A percentile compares a stretch with the other conserved stretches of the same genome.
phyloP scores from a whole-genome alignment of 2,113 vertebrate species.

The Zosterops japonicus region DNA sequence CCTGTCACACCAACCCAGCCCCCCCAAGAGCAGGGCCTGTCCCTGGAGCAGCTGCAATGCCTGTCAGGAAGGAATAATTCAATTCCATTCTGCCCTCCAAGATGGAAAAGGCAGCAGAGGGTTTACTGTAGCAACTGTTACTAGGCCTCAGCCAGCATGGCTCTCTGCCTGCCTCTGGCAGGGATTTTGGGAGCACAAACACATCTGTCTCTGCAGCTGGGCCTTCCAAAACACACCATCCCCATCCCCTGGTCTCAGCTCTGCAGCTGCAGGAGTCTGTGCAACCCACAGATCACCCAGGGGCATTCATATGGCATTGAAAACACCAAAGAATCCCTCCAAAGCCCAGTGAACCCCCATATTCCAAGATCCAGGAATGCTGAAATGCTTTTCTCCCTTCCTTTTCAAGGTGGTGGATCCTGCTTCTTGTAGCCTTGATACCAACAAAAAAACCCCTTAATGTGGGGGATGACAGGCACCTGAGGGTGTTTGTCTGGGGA shows the following conservation, averaged over 20 bases:
- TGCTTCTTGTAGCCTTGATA: not conserved
- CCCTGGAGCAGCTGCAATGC: not conserved
- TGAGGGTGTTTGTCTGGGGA: not conserved
- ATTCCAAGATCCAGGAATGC: not conserved
- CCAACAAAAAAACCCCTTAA: fast-evolving
- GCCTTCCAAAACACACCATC: not conserved
- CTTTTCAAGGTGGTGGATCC: not conserved
- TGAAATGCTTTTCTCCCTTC: not conserved
- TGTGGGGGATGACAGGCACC: not conserved
- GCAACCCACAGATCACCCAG: not conserved
- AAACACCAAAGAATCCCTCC: not conserved
- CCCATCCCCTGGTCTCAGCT: not conserved
- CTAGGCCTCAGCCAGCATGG: not conserved
- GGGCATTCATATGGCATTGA: not conserved
- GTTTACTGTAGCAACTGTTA: not conserved
- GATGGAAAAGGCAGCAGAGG: not conserved
- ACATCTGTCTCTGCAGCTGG: not conserved
- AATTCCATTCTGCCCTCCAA: not conserved
- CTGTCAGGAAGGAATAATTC: not conserved
- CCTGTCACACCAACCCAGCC: not conserved
- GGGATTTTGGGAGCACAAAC: not conserved
- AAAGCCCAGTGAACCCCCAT: not conserved
- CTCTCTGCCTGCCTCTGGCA: slow-evolving; percentile 11
- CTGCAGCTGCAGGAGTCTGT: not conserved
- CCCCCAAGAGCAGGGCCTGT: not conserved